Evolutionary conservation across 2,888 invertebrate species (phyloP).

Genomic region (Hypomecis atomaria): DNA sequence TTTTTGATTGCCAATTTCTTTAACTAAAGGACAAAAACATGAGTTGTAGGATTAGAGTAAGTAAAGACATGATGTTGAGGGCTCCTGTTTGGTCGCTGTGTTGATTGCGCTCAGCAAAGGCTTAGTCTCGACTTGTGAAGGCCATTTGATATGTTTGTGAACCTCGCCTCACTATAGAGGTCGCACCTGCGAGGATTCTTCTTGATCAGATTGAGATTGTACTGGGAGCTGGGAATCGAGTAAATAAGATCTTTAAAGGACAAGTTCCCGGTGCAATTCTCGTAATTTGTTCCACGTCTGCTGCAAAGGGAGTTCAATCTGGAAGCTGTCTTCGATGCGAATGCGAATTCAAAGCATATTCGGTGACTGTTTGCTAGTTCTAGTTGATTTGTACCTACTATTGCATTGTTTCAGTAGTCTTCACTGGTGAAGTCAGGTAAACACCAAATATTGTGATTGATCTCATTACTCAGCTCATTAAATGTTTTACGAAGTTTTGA

Average conservation of each 20-base stretch:
- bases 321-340: constrained; percentile 2
- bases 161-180: constrained; percentile 32
- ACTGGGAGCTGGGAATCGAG: constrained; percentile 56
- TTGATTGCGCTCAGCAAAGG: constrained; percentile 26
- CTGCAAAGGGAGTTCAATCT: constrained; percentile 10
- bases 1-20: constrained; percentile 44
- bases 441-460: too few relatives aligned
- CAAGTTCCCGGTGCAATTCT: constrained; percentile 25
- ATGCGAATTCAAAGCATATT: neutral
- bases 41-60: constrained; percentile 64
- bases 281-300: constrained; percentile 21
- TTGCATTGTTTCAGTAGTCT: too few relatives aligned
- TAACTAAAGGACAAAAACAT: constrained; percentile 55
- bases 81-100: constrained; percentile 53
- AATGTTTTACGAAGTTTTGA: too few relatives aligned
- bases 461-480: too few relatives aligned
- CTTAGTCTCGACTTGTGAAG: constrained; percentile 38
- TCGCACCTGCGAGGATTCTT: constrained; percentile 35
- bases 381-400: neutral
- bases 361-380: constrained; percentile 3
- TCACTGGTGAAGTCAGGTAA: too few relatives aligned
- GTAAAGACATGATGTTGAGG: constrained; percentile 63
- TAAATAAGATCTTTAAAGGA: constrained; percentile 39
- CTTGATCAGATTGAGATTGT: constrained; percentile 53
- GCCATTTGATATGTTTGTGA: constrained; percentile 50